Evolutionary conservation across 2,888 invertebrate species (phyloP).

Genomic region (Sinodicranocentrus sp.): DNA sequence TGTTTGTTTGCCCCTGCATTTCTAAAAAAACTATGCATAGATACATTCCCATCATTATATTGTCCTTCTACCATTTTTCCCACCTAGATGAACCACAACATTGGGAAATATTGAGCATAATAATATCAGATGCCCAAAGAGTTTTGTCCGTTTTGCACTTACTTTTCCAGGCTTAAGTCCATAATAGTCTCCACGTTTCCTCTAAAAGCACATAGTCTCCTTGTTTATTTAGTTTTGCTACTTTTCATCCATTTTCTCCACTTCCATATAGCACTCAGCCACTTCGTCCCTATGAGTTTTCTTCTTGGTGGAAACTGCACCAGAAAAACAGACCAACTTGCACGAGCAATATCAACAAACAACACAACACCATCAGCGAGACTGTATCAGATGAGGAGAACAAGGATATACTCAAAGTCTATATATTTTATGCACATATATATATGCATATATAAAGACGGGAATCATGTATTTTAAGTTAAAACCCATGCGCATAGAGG

Average conservation of each 20-base stretch:
- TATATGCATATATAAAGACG: constrained; percentile 22
- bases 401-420: constrained; percentile 11
- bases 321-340: constrained; percentile 8
- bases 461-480: constrained; percentile 66
- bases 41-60: background rate
- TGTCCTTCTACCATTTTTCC: too few species aligned
- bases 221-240: constrained; percentile 10
- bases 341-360: constrained; percentile 30
- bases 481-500: constrained; percentile 71
- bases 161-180: background rate
- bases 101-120: too few species aligned
- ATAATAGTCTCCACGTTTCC: background rate
- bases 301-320: background rate
- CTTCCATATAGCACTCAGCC: too few species aligned
- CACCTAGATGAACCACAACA: too few species aligned
- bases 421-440: background rate
- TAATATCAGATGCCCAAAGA: too few species aligned
- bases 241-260: constrained; percentile 3
- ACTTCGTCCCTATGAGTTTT: too few species aligned
- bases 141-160: background rate
- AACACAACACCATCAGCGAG: constrained; percentile 25
- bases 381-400: constrained; percentile 26
- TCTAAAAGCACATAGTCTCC: background rate
- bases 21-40: background rate
- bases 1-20: constrained; percentile 10